phyloP scores from a whole-genome alignment of 2,113 vertebrate genomes.

The Deroptyus accipitrinus region DNA sequence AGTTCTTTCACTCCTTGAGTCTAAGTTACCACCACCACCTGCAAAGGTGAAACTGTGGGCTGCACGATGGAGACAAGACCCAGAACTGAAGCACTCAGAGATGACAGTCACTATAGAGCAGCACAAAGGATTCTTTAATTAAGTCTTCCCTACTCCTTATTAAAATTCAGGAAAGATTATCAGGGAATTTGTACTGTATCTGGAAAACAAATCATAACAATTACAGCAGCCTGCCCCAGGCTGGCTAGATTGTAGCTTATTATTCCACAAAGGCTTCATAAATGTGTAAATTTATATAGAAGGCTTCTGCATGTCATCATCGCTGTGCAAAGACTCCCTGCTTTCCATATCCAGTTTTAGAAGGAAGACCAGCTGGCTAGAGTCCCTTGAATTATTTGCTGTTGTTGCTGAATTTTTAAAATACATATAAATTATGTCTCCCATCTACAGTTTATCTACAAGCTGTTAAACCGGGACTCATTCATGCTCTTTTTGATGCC shows the following conservation, averaged over 20 bases:
- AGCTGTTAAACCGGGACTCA: conserved; percentile 44
- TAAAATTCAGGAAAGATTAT: conserved; percentile 73
- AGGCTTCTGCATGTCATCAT: conserved; percentile 16
- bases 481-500: conserved; percentile 64
- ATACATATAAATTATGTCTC: conserved; percentile 60
- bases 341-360: conserved; percentile 16
- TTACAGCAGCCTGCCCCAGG: conserved; percentile 56
- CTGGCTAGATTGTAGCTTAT: conserved; percentile 47
- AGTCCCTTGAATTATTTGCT: conserved; percentile 42
- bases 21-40: background rate
- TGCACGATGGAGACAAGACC: conserved; percentile 58
- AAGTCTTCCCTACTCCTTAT: conserved; percentile 71
- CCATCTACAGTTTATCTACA: conserved; percentile 55
- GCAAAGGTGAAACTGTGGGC: conserved; percentile 5
- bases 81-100: conserved; percentile 15
- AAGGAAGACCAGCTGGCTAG: conserved; percentile 27
- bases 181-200: conserved; percentile 68
- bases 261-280: conserved; percentile 54
- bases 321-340: background rate
- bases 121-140: conserved; percentile 72
- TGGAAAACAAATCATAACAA: conserved; percentile 72
- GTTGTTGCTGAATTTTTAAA: conserved; percentile 52
- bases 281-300: conserved; percentile 45
- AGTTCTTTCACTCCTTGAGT: background rate
- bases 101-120: conserved; percentile 22